Percentiles rank a stretch among this genome's conserved stretches.
These are phyloP conservation scores for Yoshiicerus persimilis DNA, from an alignment of 1,140 invertebrate genomes.

Conservation along the genomic window DNA sequence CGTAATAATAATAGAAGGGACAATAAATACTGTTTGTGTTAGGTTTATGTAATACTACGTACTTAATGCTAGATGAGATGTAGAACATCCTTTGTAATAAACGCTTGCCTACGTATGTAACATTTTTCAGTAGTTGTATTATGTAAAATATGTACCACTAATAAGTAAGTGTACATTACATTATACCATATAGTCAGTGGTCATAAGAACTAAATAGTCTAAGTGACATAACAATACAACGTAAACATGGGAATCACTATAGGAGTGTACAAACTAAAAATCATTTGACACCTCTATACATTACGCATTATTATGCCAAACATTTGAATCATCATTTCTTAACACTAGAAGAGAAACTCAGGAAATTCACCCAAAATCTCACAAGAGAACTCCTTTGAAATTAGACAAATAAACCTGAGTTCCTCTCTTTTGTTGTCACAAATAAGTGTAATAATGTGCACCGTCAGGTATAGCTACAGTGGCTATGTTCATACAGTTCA, in stretches of 20 bases:
- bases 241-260: slow-evolving; percentile 25
- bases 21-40: too few relatives aligned
- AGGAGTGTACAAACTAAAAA: not conserved
- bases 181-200: not conserved
- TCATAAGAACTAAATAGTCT: not conserved
- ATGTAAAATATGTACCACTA: not conserved
- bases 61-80: too few relatives aligned
- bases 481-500: not conserved
- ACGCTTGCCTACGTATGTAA: not conserved
- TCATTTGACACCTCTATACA: slow-evolving; percentile 9
- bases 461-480: not conserved
- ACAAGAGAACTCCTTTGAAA: slow-evolving; percentile 14
- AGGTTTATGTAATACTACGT: too few relatives aligned
- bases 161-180: not conserved
- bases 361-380: slow-evolving; percentile 6
- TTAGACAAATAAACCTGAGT: slow-evolving; percentile 27
- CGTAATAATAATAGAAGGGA: not conserved
- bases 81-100: too few relatives aligned
- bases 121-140: not conserved
- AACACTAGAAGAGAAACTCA: not conserved
- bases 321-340: not conserved
- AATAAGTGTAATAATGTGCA: not conserved
- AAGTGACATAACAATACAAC: not conserved
- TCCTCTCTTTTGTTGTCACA: not conserved
- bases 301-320: slow-evolving; percentile 23